phyloP scores from a whole-genome alignment of 37 sponge, comb jelly and placozoan species.

The Aplysina aerophoba region DNA sequence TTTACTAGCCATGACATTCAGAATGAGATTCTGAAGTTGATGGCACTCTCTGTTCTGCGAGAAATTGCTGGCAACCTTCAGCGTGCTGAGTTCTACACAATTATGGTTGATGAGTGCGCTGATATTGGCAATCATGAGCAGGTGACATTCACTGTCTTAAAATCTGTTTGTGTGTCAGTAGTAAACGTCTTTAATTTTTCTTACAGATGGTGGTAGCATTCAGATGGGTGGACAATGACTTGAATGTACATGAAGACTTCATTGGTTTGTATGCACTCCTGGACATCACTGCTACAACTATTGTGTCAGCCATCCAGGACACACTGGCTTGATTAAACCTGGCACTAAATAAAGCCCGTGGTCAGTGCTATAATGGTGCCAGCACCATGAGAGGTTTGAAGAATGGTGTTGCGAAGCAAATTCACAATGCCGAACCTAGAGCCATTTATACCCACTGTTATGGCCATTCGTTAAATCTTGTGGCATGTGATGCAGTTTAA shows the following conservation, averaged over 20 bases:
- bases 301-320: constrained; percentile 46
- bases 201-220: constrained; percentile 13
- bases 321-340: constrained; percentile 43
- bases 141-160: background rate
- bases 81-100: background rate
- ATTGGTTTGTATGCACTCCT: constrained; percentile 47
- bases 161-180: background rate
- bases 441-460: constrained; percentile 51
- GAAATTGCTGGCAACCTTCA: constrained; percentile 25
- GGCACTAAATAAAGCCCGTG: constrained; percentile 17
- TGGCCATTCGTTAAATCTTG: constrained; percentile 43
- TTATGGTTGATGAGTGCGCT: constrained; percentile 21
- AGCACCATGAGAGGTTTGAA: constrained; percentile 47
- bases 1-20: constrained; percentile 42
- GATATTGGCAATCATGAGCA: constrained; percentile 43
- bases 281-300: constrained; percentile 7
- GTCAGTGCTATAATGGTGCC: constrained; percentile 68
- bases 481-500: constrained; percentile 34
- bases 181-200: background rate
- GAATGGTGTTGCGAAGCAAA: constrained; percentile 52
- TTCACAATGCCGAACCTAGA: constrained; percentile 42
- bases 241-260: constrained; percentile 44
- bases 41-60: constrained; percentile 33
- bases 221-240: constrained; percentile 41
- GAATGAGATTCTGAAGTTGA: constrained; percentile 58